Evolutionary conservation across 2,113 vertebrate species (phyloP), one percentile per base, ranked within the genome.

Genomic region (Irena cyanogastra): DNA sequence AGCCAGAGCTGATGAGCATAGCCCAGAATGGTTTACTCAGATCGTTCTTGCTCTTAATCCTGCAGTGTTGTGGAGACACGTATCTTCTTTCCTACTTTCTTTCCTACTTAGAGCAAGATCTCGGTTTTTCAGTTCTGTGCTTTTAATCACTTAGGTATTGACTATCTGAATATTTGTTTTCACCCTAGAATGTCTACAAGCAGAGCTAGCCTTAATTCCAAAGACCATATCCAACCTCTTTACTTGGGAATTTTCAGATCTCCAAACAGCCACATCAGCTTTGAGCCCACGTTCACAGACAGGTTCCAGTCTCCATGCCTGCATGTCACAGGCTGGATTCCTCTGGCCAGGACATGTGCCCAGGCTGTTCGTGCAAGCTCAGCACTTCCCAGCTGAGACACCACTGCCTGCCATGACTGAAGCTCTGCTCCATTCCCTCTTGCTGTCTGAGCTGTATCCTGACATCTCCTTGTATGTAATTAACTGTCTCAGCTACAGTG

Each of bases 401-500:
- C 17, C 0, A 0, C 30, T 87, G 53, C 52, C 41, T 87, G 61
- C 75, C 75, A 61, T 31, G 41, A 50, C 26, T 88, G 88, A 93
- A 80, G 21, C n/a, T 60, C 59, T 77, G 20, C 45, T 88, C 59
- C 9, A 2, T 66, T 86, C 70, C 45, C 26, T 61, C 45, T 92
- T 66, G 42, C 35, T 83, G 63, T 90, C 76, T 94, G 71, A 94
- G 60, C 39, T 80, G 6, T 74, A 88, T 42, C 68, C 79, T 90
- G 45, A 85, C 71, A 89, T 93, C 64, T 95, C 45, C 79, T 80
- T 80, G 27, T 63, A 42, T 70, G 44, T 63, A 90, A 95, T 94
- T 90, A 94, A 90, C 63, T 77, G 93, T 75, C 92, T 78, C 76
- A 93, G 50, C 76, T 88, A 74, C 76, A 94, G 52, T 8, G 39